Evolutionary conservation across 2,888 invertebrate species (phyloP), one percentile per base, ranked within the genome.

Genomic region (Dione juno): DNA sequence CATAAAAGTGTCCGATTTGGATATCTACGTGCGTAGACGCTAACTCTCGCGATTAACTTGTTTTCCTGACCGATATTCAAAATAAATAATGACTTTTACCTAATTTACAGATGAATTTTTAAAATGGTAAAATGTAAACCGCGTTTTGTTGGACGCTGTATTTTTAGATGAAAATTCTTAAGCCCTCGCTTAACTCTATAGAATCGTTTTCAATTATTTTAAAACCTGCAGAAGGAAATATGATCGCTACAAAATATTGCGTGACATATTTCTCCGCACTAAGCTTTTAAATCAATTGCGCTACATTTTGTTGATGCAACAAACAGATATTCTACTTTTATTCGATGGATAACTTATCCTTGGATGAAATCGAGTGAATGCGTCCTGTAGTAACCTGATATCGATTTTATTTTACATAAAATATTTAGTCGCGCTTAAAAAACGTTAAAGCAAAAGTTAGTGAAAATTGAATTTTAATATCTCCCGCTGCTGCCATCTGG

Each of bases 1-100:
- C 92, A 93, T 92, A 92, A 92, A 92, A 91, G 88, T 91, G 91
- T 91, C 92, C 88, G 88, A 90, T 90, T 88, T 86, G 83, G 84
- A 88, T 86, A 89, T 87, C 89, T 88, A 87, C 90, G 79, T 77
- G 77, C 87, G 85, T 81, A 84, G 82, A 89, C 86, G 88, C 85
- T 88, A 88, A 89, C 79, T 86, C 88, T 86, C 79, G 82, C 87
- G 88, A 91, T 92, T 91, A 90, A 89, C 90, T 87, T 88, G 87
- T 88, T 84, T 83, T 82, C 83, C 82, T 82, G 82, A 80, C 79
- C 80, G 79, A 78, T 82, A 82, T 84, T 84, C 84, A 85, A 85
- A 88, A 88, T 84, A 87, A 84, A 85, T 78, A 75, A 76, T 74
- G 71, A 74, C 70, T 70, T 74, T 73, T 74, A 73, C 66, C 71